Conservation (phyloP, 2,797 vertebrate genomes). For the Oceanodroma leucorhoa region DNA sequence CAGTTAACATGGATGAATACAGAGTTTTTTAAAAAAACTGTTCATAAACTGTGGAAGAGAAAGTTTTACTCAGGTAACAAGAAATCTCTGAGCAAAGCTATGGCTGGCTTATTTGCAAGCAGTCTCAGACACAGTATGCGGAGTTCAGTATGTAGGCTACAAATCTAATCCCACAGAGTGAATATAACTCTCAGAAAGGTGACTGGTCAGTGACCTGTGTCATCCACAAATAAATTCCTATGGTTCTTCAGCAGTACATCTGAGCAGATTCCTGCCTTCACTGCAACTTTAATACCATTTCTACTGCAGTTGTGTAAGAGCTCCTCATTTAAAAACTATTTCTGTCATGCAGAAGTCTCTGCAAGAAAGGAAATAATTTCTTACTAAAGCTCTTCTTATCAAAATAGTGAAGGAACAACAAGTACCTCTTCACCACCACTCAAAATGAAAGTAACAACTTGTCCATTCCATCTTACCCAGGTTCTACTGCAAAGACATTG, state of each 20-base stretch:
- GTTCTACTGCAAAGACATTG: neutral
- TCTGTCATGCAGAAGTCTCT: neutral
- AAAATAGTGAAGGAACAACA: neutral
- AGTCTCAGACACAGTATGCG: neutral
- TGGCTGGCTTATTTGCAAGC: neutral
- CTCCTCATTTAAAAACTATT: neutral
- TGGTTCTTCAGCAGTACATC: neutral
- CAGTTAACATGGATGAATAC: neutral
- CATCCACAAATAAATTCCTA: neutral
- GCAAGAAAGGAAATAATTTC: neutral
- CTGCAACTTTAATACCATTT: neutral
- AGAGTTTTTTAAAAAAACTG: accelerated
- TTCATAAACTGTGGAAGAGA: neutral
- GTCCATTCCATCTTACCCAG: neutral
- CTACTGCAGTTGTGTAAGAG: neutral
- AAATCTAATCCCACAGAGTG: neutral
- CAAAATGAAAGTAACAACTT: neutral
- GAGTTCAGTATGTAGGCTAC: neutral
- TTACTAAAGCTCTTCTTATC: neutral
- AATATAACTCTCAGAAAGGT: neutral
- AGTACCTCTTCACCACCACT: neutral
- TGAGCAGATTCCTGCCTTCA: neutral
- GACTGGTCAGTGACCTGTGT: neutral
- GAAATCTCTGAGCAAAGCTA: neutral
- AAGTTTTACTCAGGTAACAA: neutral